Base-by-base conservation (phyloP, 2,113 vertebrate species). In the Synodontis membranacea region DNA sequence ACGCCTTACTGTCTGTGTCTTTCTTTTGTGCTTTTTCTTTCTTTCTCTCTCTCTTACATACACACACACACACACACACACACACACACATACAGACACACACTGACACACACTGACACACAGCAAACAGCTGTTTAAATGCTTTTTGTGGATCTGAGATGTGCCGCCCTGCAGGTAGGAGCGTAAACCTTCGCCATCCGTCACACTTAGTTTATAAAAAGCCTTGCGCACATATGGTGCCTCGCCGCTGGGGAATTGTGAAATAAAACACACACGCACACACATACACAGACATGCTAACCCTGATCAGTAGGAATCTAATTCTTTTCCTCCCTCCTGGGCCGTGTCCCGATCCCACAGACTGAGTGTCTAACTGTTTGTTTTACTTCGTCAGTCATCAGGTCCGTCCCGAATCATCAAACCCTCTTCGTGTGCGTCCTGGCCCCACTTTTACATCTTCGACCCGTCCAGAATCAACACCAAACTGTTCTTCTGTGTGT, bases 151-250 rank as follows among this genome's bases (percentile, higher is more conserved):
- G 86, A 78, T 76, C 75, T 58, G 78, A 23, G 88, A 89, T 87
- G 72, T 79, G 79, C 84, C 75, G 62, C 78, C 82, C 84, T 80
- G 34, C 66, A 88, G 92, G 84, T 91, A 84, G 90, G 84, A 92
- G 93, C 91, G 90, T 95, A 91, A 91, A 87, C 94, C 93, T 93
- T 91, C 92, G 84, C 91, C 94, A 96, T 96, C 96, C 92, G 91
- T 96, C 93, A 96, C 94, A 95, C 95, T 96, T 96, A 96, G 93
- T 96, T 97, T 96, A 97, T 95, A 96, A 96, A 97, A 85, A 96
- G 95, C 93, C 93, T 93, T 91, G 94, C 88, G 94, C 95, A 95
- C 95, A 96, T 96, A 94, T 96, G 95, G 93, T 90, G 86, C 92
- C 91, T 88, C 84, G 91, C 91, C 95, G 93, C 94, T 91, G 90